phyloP scores from a whole-genome alignment of 2,888 invertebrate species.

The Napeogenes sylphis region DNA sequence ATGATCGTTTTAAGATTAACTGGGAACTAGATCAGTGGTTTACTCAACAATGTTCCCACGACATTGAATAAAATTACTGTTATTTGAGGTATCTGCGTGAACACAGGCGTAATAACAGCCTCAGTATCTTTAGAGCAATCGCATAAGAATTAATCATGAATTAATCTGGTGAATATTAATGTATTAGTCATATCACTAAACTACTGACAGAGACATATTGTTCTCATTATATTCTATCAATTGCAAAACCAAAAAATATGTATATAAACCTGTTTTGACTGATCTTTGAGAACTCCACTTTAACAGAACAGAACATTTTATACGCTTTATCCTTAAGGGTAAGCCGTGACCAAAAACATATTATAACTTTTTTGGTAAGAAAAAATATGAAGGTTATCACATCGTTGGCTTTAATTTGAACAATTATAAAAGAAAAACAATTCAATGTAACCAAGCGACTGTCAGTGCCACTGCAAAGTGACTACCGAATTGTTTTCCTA shows the following conservation, averaged over 20 bases:
- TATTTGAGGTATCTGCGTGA: constrained; percentile 46
- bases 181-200: neutral
- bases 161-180: neutral
- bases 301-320: too few relatives aligned
- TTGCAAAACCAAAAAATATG: too few relatives aligned
- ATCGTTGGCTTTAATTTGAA: constrained; percentile 17
- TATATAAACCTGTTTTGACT: too few relatives aligned
- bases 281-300: too few relatives aligned
- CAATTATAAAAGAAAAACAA: constrained; percentile 19
- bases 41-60: constrained; percentile 69
- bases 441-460: constrained; percentile 4
- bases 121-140: constrained; percentile 5
- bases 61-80: constrained; percentile 72
- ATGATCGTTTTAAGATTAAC: constrained; percentile 65
- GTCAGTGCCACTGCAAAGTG: constrained; percentile 20
- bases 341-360: too few relatives aligned
- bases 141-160: neutral
- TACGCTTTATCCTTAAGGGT: too few relatives aligned
- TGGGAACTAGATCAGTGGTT: constrained; percentile 68
- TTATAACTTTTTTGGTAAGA: too few relatives aligned
- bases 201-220: neutral
- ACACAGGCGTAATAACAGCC: constrained; percentile 16
- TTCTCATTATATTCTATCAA: too few relatives aligned
- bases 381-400: neutral
- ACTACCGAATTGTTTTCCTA: constrained; percentile 34